Conservation (phyloP, 2,888 invertebrate species). For the Teleiodes luculella region DNA sequence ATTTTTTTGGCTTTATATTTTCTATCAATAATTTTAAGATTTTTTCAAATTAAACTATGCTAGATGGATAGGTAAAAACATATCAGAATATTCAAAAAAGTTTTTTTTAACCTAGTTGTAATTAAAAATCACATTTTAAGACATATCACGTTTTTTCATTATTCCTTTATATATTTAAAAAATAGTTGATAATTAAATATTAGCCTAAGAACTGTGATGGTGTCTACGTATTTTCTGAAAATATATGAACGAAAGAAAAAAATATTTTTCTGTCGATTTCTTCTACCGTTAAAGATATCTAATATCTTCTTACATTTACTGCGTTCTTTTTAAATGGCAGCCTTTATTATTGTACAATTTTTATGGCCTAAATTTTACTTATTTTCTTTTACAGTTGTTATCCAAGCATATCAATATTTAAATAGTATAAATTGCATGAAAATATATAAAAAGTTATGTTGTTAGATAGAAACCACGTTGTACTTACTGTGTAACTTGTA, state of each 20-base stretch:
- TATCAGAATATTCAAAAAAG: conserved; percentile 46
- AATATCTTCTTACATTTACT: conserved; percentile 59
- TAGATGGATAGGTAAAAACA: conserved; percentile 67
- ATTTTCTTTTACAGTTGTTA: conserved; percentile 27
- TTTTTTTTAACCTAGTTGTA: conserved; percentile 28
- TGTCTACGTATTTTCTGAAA: conserved; percentile 61
- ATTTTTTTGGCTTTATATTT: conserved; percentile 31
- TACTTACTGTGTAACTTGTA: conserved; percentile 50
- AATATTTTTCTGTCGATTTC: conserved; percentile 54
- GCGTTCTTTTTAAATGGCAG: not conserved
- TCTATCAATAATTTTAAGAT: conserved; percentile 21
- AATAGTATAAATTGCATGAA: conserved; percentile 18
- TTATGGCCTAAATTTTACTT: conserved; percentile 23
- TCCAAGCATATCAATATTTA: conserved; percentile 21
- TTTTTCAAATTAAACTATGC: conserved; percentile 33
- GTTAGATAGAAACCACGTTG: conserved; percentile 41
- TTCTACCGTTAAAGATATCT: conserved; percentile 61
- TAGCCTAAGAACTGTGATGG: conserved; percentile 57
- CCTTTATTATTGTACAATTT: conserved; percentile 26
- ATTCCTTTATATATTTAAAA: conserved; percentile 31
- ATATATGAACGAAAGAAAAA: conserved; percentile 34
- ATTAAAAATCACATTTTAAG: conserved; percentile 27
- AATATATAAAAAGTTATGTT: conserved; percentile 29
- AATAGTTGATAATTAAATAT: conserved; percentile 26
- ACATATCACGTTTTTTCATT: conserved; percentile 34